A percentile compares a stretch with the other conserved stretches of the same genome.
Evolutionary conservation across 1,140 invertebrate species (phyloP).

Genomic region (Cardiocondyla obscurior): DNA sequence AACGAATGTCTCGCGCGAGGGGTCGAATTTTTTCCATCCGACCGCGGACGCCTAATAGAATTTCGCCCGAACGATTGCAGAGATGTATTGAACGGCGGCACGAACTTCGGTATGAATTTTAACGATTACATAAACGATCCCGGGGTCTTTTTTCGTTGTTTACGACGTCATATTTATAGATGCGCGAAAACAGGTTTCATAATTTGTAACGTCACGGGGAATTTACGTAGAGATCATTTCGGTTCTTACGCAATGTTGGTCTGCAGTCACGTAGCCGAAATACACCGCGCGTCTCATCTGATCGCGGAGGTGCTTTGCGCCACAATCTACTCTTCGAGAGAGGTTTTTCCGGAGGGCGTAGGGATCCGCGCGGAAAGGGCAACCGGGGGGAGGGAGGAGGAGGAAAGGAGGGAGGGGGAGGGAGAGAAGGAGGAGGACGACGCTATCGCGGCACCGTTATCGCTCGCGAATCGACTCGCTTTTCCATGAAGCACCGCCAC

Average conservation of each 20-base stretch:
- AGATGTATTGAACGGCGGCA: background rate
- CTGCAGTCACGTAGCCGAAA: background rate
- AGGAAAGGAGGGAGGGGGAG: too few relatives aligned
- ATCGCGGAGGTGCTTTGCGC: background rate
- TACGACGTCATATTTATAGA: background rate
- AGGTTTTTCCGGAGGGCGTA: background rate
- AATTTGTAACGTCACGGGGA: background rate
- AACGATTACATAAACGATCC: background rate
- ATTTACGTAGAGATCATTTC: background rate
- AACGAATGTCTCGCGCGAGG: background rate
- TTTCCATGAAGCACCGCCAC: constrained; percentile 66
- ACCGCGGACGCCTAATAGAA: background rate
- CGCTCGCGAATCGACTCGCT: constrained; percentile 66
- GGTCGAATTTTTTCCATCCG: background rate
- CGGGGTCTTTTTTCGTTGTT: background rate
- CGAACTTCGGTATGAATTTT: background rate
- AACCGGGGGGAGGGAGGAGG: too few relatives aligned
- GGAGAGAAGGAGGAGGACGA: too few relatives aligned
- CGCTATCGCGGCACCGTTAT: constrained; percentile 65
- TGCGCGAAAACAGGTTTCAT: background rate
- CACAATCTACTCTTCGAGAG: background rate
- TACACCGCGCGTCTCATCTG: background rate
- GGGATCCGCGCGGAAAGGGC: constrained; percentile 7
- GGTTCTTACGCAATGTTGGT: background rate
- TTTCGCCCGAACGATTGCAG: background rate